Evolutionary conservation across 2,797 vertebrate genomes (phyloP).

Genomic region (Hybognathus amarus): DNA sequence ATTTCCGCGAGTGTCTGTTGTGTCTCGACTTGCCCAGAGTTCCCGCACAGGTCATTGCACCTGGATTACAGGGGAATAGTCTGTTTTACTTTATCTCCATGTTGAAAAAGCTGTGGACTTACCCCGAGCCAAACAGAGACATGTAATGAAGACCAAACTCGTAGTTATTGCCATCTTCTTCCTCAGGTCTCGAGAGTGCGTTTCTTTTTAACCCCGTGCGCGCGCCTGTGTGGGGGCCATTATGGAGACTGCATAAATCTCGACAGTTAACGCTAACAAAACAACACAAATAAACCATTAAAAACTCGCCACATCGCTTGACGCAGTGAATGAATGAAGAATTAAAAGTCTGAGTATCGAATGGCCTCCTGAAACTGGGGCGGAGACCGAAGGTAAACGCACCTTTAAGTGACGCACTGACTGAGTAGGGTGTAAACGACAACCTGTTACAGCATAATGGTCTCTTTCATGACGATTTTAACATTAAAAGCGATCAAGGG

Average conservation of each 20-base stretch:
- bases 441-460: neutral
- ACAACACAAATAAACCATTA: neutral
- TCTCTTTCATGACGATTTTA: neutral
- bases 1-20: neutral
- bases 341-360: too few species aligned
- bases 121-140: constrained; percentile 7
- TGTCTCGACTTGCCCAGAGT: neutral
- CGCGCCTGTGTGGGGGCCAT: neutral
- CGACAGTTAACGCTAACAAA: neutral
- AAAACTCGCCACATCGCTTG: neutral
- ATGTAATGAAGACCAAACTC: neutral
- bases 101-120: neutral
- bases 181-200: neutral
- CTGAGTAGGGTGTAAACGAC: neutral
- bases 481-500: neutral
- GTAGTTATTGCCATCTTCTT: neutral
- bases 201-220: neutral
- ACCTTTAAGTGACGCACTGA: neutral
- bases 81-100: too few species aligned
- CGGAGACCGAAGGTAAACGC: neutral
- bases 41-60: neutral
- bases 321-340: neutral
- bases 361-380: neutral
- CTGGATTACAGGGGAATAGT: neutral
- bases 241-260: neutral